Conservation (phyloP, 2,797 vertebrate species). For the Brachymystax lenok region DNA sequence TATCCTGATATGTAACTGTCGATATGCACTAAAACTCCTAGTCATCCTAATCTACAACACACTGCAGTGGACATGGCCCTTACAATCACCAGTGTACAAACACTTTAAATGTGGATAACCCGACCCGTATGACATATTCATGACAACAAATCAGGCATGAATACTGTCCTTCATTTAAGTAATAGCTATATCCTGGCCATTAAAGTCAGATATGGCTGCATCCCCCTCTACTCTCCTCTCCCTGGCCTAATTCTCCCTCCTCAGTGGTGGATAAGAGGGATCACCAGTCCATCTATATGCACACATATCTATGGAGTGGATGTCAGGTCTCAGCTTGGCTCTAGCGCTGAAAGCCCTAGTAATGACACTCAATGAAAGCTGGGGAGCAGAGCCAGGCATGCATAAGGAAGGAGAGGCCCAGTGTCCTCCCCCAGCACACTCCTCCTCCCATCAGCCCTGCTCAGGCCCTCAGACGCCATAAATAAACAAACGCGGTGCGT, state of each 20-base stretch:
- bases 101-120: conserved; percentile 50
- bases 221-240: conserved; percentile 27
- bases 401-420: conserved; percentile 46
- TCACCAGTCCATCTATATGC: conserved; percentile 75
- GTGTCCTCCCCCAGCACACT: neutral
- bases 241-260: conserved; percentile 67
- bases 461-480: conserved; percentile 55
- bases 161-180: conserved; percentile 55
- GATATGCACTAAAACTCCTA: neutral
- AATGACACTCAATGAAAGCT: conserved; percentile 80
- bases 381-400: conserved; percentile 58
- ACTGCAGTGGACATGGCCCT: neutral
- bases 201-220: conserved; percentile 63
- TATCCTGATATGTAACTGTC: too few relatives aligned
- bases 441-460: neutral
- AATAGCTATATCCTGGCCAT: conserved; percentile 66
- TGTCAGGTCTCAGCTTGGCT: conserved; percentile 67
- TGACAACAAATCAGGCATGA: conserved; percentile 59
- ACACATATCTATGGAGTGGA: conserved; percentile 64
- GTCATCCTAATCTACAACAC: neutral
- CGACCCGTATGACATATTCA: conserved; percentile 47
- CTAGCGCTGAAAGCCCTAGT: conserved; percentile 69
- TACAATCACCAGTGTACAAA: conserved; percentile 28
- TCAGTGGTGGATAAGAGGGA: conserved; percentile 72
- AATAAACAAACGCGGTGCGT: conserved; percentile 70